phyloP scores from a whole-genome alignment of 2,888 invertebrate genomes.

The Caenorhabditis sp. region DNA sequence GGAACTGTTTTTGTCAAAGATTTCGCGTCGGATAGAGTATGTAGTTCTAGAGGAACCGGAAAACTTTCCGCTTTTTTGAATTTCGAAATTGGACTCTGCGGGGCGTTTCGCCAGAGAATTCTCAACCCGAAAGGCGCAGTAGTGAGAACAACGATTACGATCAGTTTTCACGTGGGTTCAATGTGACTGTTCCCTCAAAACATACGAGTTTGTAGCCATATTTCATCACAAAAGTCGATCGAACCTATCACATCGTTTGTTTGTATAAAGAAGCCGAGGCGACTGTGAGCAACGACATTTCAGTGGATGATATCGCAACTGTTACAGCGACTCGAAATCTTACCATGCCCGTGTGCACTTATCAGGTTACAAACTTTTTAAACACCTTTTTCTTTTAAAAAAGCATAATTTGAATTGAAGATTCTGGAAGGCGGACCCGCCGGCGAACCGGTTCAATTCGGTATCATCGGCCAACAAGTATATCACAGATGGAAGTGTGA shows the following conservation, averaged over 20 bases:
- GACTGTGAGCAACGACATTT: constrained; percentile 1
- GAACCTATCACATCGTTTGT: constrained; percentile 21
- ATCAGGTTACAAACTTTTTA: constrained; percentile 9
- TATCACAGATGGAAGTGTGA: constrained; percentile 38
- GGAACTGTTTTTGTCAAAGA: constrained; percentile 37
- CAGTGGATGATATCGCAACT: constrained; percentile 19
- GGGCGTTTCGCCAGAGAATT: constrained; percentile 17
- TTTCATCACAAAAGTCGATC: constrained; percentile 38
- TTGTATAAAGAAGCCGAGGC: constrained; percentile 14
- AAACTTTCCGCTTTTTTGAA: constrained; percentile 21
- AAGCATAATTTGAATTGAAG: too few relatives aligned
- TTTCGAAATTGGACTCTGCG: constrained; percentile 37
- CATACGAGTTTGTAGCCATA: constrained; percentile 4
- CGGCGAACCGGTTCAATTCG: constrained; percentile 7
- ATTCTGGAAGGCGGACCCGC: constrained; percentile 28
- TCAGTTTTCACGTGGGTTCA: constrained; percentile 28
- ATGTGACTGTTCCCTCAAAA: too few relatives aligned
- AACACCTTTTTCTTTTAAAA: too few relatives aligned
- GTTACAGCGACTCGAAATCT: background rate
- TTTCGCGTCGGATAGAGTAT: constrained; percentile 12
- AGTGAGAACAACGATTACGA: constrained; percentile 11
- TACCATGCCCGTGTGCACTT: constrained; percentile 27
- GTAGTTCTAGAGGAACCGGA: constrained; percentile 14
- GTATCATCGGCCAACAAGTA: constrained; percentile 27
- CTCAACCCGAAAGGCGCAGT: constrained; percentile 31